Evolutionary conservation across 2,888 invertebrate species (phyloP).

Genomic region (Mesorhabditis belari): DNA sequence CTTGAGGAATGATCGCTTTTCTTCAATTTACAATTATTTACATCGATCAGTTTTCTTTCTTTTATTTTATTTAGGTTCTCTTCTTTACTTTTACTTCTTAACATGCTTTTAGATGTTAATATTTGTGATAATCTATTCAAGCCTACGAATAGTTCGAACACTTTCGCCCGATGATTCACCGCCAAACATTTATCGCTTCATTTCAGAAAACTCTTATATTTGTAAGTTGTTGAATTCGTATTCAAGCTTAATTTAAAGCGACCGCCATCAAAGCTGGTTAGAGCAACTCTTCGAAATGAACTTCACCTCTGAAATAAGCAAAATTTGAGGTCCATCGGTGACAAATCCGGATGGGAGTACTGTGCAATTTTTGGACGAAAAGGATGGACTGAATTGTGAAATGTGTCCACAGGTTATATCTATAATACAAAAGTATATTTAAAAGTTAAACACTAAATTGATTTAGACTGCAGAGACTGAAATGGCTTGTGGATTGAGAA

Average conservation of each 20-base stretch:
- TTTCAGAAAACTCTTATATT: constrained; percentile 47
- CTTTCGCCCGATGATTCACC: constrained; percentile 11
- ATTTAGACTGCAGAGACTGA: too few species aligned
- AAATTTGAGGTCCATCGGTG: constrained; percentile 38
- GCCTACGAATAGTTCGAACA: too few species aligned
- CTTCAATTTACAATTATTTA: too few species aligned
- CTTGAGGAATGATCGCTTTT: too few species aligned
- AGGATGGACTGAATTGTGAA: constrained; percentile 38
- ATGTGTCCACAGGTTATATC: constrained; percentile 31
- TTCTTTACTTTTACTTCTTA: too few species aligned
- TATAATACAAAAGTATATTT: too few species aligned
- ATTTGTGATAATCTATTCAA: too few species aligned
- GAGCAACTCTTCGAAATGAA: not conserved
- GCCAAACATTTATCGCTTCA: constrained; percentile 47
- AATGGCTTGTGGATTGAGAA: constrained; percentile 44
- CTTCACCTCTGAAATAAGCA: too few species aligned
- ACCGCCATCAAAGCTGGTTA: too few species aligned
- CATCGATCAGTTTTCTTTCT: too few species aligned
- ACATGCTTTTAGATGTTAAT: too few species aligned
- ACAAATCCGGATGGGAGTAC: constrained; percentile 19
- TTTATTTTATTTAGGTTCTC: too few species aligned
- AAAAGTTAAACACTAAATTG: constrained; percentile 2
- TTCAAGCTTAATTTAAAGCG: constrained; percentile 3
- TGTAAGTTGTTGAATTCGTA: constrained; percentile 29
- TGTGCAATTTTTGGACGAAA: constrained; percentile 38